phyloP scores from a whole-genome alignment of 2,797 vertebrate genomes.

The Hemibagrus guttatus region DNA sequence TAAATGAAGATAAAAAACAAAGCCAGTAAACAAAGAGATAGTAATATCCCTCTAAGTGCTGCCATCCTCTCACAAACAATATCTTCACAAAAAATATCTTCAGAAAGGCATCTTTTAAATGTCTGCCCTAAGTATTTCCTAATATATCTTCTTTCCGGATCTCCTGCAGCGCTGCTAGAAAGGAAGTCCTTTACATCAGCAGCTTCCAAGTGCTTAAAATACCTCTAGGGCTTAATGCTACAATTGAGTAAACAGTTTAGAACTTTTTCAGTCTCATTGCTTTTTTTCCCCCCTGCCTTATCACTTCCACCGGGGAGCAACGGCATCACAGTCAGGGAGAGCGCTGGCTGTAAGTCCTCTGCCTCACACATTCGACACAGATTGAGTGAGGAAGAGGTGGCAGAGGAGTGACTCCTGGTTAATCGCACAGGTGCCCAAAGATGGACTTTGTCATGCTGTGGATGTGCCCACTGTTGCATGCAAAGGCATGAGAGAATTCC shows the following conservation, averaged over 20 bases:
- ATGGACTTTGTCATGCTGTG: conserved; percentile 41
- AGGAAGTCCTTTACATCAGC: conserved; percentile 9
- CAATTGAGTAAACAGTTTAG: conserved; percentile 42
- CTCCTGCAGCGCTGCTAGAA: neutral
- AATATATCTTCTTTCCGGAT: conserved; percentile 14
- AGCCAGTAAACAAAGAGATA: conserved; percentile 5
- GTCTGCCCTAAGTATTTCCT: neutral
- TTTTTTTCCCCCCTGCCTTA: neutral
- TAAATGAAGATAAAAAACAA: conserved; percentile 20
- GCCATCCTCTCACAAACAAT: conserved; percentile 15
- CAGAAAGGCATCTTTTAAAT: conserved; percentile 8
- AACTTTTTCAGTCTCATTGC: conserved; percentile 12
- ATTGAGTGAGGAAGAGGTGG: neutral
- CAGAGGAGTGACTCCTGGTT: conserved; percentile 16
- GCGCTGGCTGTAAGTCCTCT: conserved; percentile 33
- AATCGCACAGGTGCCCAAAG: conserved; percentile 3
- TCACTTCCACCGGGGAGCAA: conserved; percentile 16
- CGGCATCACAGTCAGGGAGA: neutral
- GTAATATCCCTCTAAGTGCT: neutral
- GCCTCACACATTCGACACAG: neutral
- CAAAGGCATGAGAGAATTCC: neutral
- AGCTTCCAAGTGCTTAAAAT: conserved; percentile 28
- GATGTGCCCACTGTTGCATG: conserved; percentile 1
- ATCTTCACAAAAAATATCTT: conserved; percentile 27
- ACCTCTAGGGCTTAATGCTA: conserved; percentile 21